These are phyloP conservation scores for Litoditis marina DNA, from an alignment of 2,888 invertebrate species.

Conservation along the genomic window DNA sequence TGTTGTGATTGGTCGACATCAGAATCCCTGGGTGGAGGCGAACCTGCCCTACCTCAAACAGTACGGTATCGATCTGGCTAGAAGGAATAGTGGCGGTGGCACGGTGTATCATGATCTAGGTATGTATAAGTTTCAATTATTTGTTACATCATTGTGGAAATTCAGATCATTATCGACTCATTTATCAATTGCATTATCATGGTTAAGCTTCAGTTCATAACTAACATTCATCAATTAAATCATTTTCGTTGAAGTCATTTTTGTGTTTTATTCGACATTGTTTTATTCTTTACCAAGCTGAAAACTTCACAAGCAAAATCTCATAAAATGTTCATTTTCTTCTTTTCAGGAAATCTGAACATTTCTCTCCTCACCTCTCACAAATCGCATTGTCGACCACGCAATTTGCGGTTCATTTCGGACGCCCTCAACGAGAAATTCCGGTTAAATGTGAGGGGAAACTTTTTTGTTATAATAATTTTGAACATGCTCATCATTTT, in stretches of 20 bases:
- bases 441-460: slow-evolving; percentile 69
- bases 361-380: slow-evolving; percentile 84
- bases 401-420: slow-evolving; percentile 83
- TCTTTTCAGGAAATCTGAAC: slow-evolving; percentile 73
- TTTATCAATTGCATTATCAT: no score
- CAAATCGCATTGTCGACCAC: slow-evolving; percentile 78
- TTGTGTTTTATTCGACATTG: neutral
- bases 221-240: no score
- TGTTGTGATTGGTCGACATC: slow-evolving; percentile 91
- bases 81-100: slow-evolving; percentile 90
- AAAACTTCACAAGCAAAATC: no score
- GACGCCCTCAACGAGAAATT: slow-evolving; percentile 79
- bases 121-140: no score
- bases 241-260: no score
- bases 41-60: slow-evolving; percentile 73
- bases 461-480: neutral
- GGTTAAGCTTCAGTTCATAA: no score
- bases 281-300: neutral
- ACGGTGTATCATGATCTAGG: slow-evolving; percentile 93
- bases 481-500: no score
- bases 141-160: no score
- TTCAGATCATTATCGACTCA: no score
- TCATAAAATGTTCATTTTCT: no score
- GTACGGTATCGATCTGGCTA: slow-evolving; percentile 69
- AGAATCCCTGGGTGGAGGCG: slow-evolving; percentile 92